Base-by-base conservation (phyloP, 2,888 invertebrate genomes). In the Lacanobia wlatinum region DNA sequence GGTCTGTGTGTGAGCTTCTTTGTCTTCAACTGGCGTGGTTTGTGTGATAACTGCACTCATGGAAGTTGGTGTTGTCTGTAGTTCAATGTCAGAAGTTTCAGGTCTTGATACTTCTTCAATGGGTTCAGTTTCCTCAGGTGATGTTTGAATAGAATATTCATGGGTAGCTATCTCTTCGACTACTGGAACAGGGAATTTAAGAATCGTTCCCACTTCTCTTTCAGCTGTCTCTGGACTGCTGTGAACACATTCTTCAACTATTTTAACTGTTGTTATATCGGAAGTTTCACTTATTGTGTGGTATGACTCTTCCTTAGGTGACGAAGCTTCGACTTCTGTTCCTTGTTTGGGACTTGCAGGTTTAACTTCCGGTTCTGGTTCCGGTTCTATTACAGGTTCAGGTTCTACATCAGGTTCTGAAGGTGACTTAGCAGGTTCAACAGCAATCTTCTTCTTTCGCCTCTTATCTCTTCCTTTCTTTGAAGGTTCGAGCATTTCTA, bases 161-260 rank as follows among this genome's bases (percentile, higher is more conserved):
- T 96, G 95, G 2, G 96, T 96, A n/a, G 93, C 80, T n/a, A 97
- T 92, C 88, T 96, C 94, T 94, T 97, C 97, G 9, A 97, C 87
- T 9, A 97, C 95, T n/a, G 96, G 96, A 28, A 97, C 94, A 66
- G 97, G 96, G 73, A 94, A 96, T 21, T 97, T 93, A 0, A 97
- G 93, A 62, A 97, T 96, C 55, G 96, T 94, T n/a, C 96, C 92
- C 0, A 97, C 95, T 85, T 97, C 96, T 74, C 91, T 90, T 62
- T 93, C 88, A 5, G 91, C 84, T 12, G 88, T 88, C 82, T 95
- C 96, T 23, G 97, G 96, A 69, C 97, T 95, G 28, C 96, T 95
- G 56, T 97, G 92, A 12, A 97, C 83, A 70, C 96, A 96, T 94
- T 98, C 97, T 93, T 98, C 97, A 16, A 98, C 90, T 46, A 98